Percentiles rank a stretch among this genome's conserved stretches.
phyloP scores from a whole-genome alignment of 2,888 invertebrate genomes.

The Belgica antarctica region DNA sequence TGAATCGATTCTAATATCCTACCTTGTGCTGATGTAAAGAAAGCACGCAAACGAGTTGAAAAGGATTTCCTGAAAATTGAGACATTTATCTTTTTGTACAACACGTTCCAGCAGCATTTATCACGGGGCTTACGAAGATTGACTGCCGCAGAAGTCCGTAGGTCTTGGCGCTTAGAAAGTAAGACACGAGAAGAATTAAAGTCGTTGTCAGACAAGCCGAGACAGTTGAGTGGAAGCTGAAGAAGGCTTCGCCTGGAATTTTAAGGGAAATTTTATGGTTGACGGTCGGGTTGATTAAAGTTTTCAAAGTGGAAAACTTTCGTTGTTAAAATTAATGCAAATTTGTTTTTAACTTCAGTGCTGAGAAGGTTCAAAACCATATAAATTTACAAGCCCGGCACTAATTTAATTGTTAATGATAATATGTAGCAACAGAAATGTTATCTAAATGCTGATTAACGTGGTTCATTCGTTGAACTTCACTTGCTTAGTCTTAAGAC shows the following conservation, averaged over 20 bases:
- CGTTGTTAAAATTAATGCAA: too few relatives aligned
- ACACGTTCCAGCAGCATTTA: not conserved
- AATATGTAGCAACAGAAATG: too few relatives aligned
- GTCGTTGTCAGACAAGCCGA: slow-evolving; percentile 79
- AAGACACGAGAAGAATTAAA: slow-evolving; percentile 69
- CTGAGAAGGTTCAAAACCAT: too few relatives aligned
- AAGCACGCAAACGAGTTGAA: slow-evolving; percentile 76
- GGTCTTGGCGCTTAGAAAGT: slow-evolving; percentile 74
- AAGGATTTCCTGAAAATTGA: slow-evolving; percentile 64
- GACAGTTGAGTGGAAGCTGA: slow-evolving; percentile 75
- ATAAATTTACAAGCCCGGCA: too few relatives aligned
- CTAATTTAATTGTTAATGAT: too few relatives aligned
- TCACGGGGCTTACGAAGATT: slow-evolving; percentile 64
- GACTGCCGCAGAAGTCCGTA: slow-evolving; percentile 74
- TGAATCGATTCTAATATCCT: not conserved
- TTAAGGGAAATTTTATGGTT: not conserved
- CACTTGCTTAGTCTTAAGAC: too few relatives aligned
- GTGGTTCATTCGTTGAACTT: too few relatives aligned
- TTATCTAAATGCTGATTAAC: too few relatives aligned
- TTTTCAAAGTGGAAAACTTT: not conserved
- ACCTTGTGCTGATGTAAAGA: slow-evolving; percentile 72
- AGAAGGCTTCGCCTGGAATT: slow-evolving; percentile 61
- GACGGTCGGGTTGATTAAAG: too few relatives aligned
- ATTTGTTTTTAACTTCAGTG: too few relatives aligned
- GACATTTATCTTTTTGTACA: slow-evolving; percentile 42